Conservation (phyloP, 2,113 vertebrate genomes). For the Hepsetus odoe region DNA sequence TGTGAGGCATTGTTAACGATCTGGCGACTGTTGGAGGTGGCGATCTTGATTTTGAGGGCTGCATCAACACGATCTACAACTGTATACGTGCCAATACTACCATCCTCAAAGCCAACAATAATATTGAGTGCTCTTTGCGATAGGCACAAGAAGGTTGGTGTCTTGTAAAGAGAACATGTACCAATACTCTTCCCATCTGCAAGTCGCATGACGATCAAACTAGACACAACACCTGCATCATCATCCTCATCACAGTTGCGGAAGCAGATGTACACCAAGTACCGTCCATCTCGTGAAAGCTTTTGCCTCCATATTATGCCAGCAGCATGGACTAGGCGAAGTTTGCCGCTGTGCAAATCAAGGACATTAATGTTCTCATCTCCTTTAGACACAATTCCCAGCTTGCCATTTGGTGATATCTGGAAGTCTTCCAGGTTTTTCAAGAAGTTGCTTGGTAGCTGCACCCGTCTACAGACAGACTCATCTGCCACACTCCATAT, state of each 20-base stretch:
- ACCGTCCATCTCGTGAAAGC: conserved; percentile 93
- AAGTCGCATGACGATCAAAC: conserved; percentile 94
- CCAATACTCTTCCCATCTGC: conserved; percentile 98
- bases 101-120: conserved; percentile 95
- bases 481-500: conserved; percentile 97
- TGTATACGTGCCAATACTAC: conserved; percentile 96
- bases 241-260: conserved; percentile 89
- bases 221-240: conserved; percentile 87
- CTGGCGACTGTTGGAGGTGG: conserved; percentile 97
- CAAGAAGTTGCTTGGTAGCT: conserved; percentile 90
- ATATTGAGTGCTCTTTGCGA: conserved; percentile 96
- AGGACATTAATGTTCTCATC: conserved; percentile 96
- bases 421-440: conserved; percentile 97
- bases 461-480: conserved; percentile 90
- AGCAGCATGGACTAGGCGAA: conserved; percentile 88
- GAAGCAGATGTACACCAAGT: conserved; percentile 96
- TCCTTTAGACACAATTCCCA: conserved; percentile 92
- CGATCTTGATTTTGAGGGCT: conserved; percentile 97
- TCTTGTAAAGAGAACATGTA: conserved; percentile 97
- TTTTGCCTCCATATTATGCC: conserved; percentile 94
- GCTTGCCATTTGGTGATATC: conserved; percentile 95
- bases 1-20: conserved; percentile 92
- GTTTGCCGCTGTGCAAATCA: conserved; percentile 92
- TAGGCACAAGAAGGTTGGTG: conserved; percentile 90
- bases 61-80: conserved; percentile 97